Evolutionary conservation across 1,140 invertebrate genomes (phyloP).

Genomic region (Diorhabda elongata): DNA sequence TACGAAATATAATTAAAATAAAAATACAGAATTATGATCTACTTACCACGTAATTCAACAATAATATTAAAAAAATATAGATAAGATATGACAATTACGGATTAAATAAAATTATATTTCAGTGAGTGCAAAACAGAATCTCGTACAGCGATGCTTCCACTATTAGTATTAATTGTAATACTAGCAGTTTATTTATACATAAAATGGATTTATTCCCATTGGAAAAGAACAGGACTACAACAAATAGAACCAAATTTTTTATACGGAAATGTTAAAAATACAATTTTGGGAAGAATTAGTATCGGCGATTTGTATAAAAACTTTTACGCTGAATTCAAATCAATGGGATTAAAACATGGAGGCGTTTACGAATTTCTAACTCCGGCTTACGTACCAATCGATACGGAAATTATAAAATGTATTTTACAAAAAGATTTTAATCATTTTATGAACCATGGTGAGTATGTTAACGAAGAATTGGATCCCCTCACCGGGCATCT

Average conservation of each 20-base stretch:
- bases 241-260: slow-evolving; percentile 40
- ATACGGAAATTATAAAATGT: slow-evolving; percentile 49
- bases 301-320: slow-evolving; percentile 32
- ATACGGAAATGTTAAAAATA: slow-evolving; percentile 37
- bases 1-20: no score
- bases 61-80: no score
- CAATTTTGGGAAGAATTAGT: slow-evolving; percentile 29
- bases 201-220: slow-evolving; percentile 40
- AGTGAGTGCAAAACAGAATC: no score
- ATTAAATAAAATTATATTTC: no score
- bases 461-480: slow-evolving; percentile 43
- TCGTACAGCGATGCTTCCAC: neutral
- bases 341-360: slow-evolving; percentile 36
- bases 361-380: slow-evolving; percentile 19
- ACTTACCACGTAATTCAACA: no score
- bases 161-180: neutral
- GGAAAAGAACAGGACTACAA: slow-evolving; percentile 45
- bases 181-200: slow-evolving; percentile 8
- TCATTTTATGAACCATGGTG: slow-evolving; percentile 48
- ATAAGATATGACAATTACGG: no score
- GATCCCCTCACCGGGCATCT: slow-evolving; percentile 50
- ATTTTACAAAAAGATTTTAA: slow-evolving; percentile 50
- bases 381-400: slow-evolving; percentile 35
- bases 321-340: slow-evolving; percentile 27
- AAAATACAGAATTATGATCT: no score